Percentiles rank a stretch among this genome's conserved stretches.
Evolutionary conservation across 2,797 vertebrate species (phyloP).

Genomic region (Lithobates sylvaticus): DNA sequence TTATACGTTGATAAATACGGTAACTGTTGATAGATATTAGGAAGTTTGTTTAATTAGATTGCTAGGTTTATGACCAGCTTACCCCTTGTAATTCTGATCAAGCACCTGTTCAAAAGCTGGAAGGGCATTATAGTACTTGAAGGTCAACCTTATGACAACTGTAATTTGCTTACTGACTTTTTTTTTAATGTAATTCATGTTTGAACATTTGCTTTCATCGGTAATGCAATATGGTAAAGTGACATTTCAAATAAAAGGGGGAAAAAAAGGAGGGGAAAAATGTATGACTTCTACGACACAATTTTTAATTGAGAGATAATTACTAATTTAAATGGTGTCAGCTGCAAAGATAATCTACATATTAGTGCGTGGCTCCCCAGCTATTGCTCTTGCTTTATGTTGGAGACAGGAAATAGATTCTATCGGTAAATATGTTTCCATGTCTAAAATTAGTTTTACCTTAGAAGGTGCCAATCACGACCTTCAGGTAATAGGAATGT

Average conservation of each 20-base stretch:
- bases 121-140: background rate
- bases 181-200: background rate
- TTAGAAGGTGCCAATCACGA: constrained; percentile 33
- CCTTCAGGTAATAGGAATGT: constrained; percentile 35
- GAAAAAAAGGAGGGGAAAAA: background rate
- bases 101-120: background rate
- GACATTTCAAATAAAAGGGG: constrained; percentile 11
- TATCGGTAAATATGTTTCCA: constrained; percentile 36
- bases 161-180: background rate
- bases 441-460: constrained; percentile 40
- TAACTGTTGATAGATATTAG: too few species aligned
- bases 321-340: constrained; percentile 37
- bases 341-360: constrained; percentile 40
- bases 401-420: constrained; percentile 22
- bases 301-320: constrained; percentile 43
- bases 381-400: constrained; percentile 20
- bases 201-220: background rate
- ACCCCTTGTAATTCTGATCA: background rate
- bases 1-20: too few species aligned
- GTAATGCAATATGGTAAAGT: constrained; percentile 23
- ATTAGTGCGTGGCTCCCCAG: constrained; percentile 16
- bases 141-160: background rate
- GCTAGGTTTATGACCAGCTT: background rate
- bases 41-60: background rate
- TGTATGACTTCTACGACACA: constrained; percentile 15